A percentile compares a stretch with the other conserved stretches of the same genome.
These are phyloP conservation scores for Apaloderma vittatum DNA, from an alignment of 2,113 vertebrate species.

Conservation along the genomic window DNA sequence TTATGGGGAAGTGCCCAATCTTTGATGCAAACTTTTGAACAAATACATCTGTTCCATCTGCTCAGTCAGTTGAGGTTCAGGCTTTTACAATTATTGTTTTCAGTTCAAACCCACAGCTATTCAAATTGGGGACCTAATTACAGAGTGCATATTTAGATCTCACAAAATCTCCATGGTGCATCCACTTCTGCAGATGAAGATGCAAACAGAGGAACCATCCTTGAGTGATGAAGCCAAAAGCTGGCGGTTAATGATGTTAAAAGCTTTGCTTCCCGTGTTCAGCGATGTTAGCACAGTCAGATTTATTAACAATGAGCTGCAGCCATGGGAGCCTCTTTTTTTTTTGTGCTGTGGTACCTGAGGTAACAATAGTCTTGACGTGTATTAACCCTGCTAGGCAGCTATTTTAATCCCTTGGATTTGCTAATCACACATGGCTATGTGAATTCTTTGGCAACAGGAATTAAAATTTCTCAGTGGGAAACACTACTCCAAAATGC, in stretches of 20 bases:
- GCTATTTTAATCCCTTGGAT: neutral
- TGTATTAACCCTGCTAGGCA: neutral
- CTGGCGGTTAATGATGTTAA: neutral
- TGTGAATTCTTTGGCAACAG: neutral
- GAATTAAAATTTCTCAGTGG: constrained; percentile 20
- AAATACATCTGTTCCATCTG: neutral
- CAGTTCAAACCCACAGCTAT: neutral
- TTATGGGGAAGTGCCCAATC: neutral
- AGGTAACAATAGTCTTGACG: neutral
- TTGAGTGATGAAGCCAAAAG: constrained; percentile 14
- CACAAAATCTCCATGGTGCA: neutral
- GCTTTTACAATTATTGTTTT: neutral
- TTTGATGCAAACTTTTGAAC: neutral
- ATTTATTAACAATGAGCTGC: neutral
- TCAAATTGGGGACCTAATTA: neutral
- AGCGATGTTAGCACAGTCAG: neutral
- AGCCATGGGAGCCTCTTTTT: neutral
- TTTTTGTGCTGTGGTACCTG: neutral
- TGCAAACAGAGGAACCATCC: neutral
- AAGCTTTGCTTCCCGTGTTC: constrained; percentile 8
- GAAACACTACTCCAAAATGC: constrained; percentile 55
- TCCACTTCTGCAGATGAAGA: neutral
- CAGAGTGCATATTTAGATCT: neutral
- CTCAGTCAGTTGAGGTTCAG: neutral
- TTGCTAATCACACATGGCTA: neutral